These are phyloP conservation scores for Scotopteryx bipunctaria DNA, from an alignment of 2,888 invertebrate genomes.

Conservation along the genomic window DNA sequence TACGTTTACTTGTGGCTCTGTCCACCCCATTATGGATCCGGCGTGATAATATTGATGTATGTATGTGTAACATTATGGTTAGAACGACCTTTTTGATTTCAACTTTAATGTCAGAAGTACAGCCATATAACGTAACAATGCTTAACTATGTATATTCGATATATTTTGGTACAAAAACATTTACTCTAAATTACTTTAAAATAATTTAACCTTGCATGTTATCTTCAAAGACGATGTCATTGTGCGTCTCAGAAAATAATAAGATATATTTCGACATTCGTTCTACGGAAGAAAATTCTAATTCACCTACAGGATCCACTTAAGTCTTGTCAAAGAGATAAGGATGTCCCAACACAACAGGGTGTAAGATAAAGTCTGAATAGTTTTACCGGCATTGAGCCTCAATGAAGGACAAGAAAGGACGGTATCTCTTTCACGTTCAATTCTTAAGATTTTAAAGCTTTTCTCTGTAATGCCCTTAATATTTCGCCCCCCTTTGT, in stretches of 20 bases:
- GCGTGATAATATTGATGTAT: no score
- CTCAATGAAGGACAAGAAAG: slow-evolving; percentile 37
- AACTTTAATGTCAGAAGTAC: no score
- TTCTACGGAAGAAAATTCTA: slow-evolving; percentile 19
- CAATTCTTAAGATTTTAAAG: slow-evolving; percentile 48
- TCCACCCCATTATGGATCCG: no score
- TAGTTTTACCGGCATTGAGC: slow-evolving; percentile 58
- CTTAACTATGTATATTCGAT: no score
- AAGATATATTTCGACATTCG: no score
- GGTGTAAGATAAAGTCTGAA: slow-evolving; percentile 59
- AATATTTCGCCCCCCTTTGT: slow-evolving; percentile 59
- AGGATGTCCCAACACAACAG: slow-evolving; percentile 56
- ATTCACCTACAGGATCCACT: slow-evolving; percentile 28
- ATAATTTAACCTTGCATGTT: no score
- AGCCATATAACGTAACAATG: no score
- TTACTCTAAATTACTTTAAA: no score
- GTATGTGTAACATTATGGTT: no score
- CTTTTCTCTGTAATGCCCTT: slow-evolving; percentile 60
- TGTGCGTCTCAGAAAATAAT: neutral
- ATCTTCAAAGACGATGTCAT: neutral
- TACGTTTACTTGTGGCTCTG: no score
- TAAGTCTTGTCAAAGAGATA: slow-evolving; percentile 29
- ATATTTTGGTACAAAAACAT: no score
- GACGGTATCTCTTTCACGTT: slow-evolving; percentile 34
- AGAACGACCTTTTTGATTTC: no score